phyloP scores from a whole-genome alignment of 2,113 vertebrate species.

The Myotis lucifugus region DNA sequence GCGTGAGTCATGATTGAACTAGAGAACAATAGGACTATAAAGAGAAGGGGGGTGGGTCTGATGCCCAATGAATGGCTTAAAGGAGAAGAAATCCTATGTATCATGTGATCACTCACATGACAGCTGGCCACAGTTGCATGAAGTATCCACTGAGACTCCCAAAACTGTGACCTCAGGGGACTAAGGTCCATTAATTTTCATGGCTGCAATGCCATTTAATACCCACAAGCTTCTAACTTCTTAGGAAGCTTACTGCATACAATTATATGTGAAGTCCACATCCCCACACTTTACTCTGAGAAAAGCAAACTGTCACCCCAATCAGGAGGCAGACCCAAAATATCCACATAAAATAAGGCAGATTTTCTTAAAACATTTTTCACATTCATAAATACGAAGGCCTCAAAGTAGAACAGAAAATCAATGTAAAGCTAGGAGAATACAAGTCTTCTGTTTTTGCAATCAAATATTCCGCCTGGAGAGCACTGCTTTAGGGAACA shows the following conservation, averaged over 20 bases:
- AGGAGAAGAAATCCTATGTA: background rate
- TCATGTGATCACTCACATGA: background rate
- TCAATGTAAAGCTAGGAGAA: background rate
- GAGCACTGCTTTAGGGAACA: background rate
- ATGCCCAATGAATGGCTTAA: accelerated
- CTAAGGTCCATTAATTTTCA: background rate
- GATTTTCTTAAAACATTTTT: conserved; percentile 4
- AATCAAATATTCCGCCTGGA: conserved; percentile 35
- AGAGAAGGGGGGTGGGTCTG: background rate
- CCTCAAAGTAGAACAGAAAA: conserved; percentile 34
- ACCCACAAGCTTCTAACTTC: background rate
- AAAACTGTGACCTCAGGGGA: background rate
- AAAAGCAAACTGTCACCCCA: background rate
- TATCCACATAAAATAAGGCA: background rate
- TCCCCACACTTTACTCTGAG: background rate
- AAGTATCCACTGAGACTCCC: background rate
- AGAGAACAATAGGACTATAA: accelerated
- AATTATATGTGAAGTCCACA: background rate
- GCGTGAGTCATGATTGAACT: background rate
- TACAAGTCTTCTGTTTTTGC: background rate
- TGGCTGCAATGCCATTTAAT: background rate
- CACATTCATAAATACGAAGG: conserved; percentile 4
- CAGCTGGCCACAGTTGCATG: background rate
- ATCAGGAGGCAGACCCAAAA: background rate
- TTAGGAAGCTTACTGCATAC: background rate